Conservation (phyloP, 2,888 invertebrate genomes). For the Lysandra coridon region DNA sequence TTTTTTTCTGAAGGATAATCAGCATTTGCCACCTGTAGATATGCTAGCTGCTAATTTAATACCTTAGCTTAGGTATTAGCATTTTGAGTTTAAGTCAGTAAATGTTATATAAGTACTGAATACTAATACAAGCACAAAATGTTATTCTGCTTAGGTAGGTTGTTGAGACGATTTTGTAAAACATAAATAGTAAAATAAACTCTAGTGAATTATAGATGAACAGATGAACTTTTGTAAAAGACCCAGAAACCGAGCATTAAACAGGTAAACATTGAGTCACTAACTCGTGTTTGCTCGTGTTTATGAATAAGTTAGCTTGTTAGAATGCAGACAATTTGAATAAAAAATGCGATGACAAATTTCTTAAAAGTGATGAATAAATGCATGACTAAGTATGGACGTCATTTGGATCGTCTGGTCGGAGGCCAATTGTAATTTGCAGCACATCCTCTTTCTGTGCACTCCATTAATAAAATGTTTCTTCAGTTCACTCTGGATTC, state of each 20-base stretch:
- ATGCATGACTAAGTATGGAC: slow-evolving; percentile 27
- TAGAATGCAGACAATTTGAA: background rate
- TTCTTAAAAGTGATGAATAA: slow-evolving; percentile 31
- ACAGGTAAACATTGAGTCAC: background rate
- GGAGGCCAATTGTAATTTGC: slow-evolving; percentile 61
- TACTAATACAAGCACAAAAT: too few species aligned
- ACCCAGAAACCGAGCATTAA: background rate
- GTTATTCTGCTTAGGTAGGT: too few species aligned
- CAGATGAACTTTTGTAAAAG: background rate
- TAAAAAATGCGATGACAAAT: slow-evolving; percentile 19
- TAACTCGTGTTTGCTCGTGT: slow-evolving; percentile 10
- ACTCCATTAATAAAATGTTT: background rate
- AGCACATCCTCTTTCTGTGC: background rate
- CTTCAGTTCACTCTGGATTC: background rate
- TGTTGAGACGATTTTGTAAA: too few species aligned
- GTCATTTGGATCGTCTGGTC: slow-evolving; percentile 53
- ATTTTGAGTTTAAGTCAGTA: too few species aligned
- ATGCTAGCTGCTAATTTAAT: too few species aligned
- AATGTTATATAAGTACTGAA: too few species aligned
- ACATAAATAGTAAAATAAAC: background rate
- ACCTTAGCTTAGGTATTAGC: too few species aligned
- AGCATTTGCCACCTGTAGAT: too few species aligned
- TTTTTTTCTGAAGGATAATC: too few species aligned
- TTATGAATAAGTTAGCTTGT: slow-evolving; percentile 1
- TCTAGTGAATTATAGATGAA: background rate